These are phyloP conservation scores for Ascaphus truei DNA, from an alignment of 2,113 vertebrate species.

Conservation along the genomic window DNA sequence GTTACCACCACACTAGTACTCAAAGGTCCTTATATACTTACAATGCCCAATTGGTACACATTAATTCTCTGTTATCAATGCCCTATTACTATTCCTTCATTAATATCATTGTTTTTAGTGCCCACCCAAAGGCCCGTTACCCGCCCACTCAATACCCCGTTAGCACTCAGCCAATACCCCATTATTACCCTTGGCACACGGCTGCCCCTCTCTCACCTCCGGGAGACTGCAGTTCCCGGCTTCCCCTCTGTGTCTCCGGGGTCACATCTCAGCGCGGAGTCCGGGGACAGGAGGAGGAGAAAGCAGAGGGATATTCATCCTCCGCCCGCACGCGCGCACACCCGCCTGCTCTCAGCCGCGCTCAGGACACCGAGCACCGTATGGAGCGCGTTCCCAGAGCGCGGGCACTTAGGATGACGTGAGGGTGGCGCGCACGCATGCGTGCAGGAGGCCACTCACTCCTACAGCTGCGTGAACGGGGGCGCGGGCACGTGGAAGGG, in stretches of 20 bases:
- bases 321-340: background rate
- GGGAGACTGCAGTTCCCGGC: background rate
- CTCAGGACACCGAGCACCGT: constrained; percentile 6
- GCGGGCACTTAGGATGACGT: background rate
- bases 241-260: background rate
- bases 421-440: background rate
- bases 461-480: background rate
- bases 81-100: too few relatives aligned
- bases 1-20: too few relatives aligned
- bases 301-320: background rate
- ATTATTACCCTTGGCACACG: background rate
- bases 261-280: background rate
- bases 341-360: background rate
- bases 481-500: background rate
- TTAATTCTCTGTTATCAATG: too few relatives aligned
- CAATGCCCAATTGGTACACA: too few relatives aligned
- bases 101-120: too few relatives aligned
- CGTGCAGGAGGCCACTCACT: background rate
- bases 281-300: background rate
- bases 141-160: background rate
- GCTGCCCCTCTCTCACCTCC: background rate
- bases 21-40: too few relatives aligned
- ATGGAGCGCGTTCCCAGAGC: background rate
- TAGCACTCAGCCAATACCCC: background rate
- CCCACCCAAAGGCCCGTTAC: too few relatives aligned